Percentiles rank a stretch among this genome's conserved stretches.
These are phyloP conservation scores for Cinara cedri DNA, from an alignment of 2,888 invertebrate genomes.

Conservation along the genomic window DNA sequence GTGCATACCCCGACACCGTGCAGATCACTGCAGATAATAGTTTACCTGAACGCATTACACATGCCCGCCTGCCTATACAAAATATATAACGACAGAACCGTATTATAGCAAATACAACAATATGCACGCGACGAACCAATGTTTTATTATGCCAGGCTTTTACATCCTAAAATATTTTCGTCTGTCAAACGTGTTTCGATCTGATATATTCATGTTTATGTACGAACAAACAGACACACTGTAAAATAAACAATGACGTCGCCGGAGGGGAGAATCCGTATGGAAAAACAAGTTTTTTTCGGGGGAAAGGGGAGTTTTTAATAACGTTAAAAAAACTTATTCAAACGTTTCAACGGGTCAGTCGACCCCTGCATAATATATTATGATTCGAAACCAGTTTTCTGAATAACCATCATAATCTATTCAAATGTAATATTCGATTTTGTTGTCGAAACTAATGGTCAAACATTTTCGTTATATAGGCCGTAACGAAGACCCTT, in stretches of 20 bases:
- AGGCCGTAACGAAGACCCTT: not conserved
- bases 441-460: not conserved
- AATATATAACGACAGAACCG: no score
- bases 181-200: constrained; percentile 1
- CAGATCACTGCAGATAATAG: no score
- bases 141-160: no score
- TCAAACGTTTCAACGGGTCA: constrained; percentile 18
- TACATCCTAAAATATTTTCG: no score
- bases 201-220: constrained; percentile 3
- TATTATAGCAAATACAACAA: no score
- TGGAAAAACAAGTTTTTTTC: constrained; percentile 10
- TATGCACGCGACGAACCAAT: no score
- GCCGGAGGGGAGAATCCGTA: not conserved
- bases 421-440: not conserved
- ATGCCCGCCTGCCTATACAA: no score
- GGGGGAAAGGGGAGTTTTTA: not conserved
- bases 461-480: not conserved
- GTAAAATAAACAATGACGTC: constrained; percentile 30
- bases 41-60: no score
- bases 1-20: no score
- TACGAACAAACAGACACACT: not conserved
- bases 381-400: constrained; percentile 26
- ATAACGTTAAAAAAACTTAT: not conserved
- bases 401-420: not conserved
- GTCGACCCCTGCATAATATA: not conserved